Evolutionary conservation across 2,888 invertebrate species (phyloP).

Genomic region (Pseudococcus jackbeardsleyi): DNA sequence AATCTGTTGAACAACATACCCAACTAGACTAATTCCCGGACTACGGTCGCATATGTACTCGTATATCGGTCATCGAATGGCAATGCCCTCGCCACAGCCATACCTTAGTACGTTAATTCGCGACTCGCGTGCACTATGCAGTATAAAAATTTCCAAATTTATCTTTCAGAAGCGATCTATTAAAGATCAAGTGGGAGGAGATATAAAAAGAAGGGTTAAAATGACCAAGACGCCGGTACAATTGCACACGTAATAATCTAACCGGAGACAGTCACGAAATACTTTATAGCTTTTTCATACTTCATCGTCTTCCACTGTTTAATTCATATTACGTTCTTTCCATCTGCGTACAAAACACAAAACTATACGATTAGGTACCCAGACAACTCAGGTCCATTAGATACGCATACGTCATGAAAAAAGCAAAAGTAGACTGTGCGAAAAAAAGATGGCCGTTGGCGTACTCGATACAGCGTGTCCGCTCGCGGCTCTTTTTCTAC

Average conservation of each 20-base stretch:
- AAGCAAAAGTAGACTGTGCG: constrained; percentile 43
- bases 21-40: too few relatives aligned
- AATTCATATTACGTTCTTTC: background rate
- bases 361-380: background rate
- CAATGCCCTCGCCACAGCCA: too few relatives aligned
- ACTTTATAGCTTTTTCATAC: background rate
- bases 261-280: constrained; percentile 39
- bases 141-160: constrained; percentile 2
- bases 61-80: too few relatives aligned
- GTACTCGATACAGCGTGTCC: constrained; percentile 1
- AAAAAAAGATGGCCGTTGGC: constrained; percentile 5
- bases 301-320: background rate
- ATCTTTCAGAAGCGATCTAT: constrained; percentile 8
- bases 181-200: background rate
- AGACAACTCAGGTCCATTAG: background rate
- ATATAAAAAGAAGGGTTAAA: background rate
- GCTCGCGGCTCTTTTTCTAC: constrained; percentile 22
- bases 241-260: background rate
- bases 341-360: background rate
- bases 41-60: too few relatives aligned
- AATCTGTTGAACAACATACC: too few relatives aligned
- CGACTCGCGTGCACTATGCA: too few relatives aligned
- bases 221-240: background rate
- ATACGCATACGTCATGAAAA: background rate
- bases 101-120: too few relatives aligned